Evolutionary conservation across 2,888 invertebrate genomes (phyloP), one percentile per base, ranked within the genome.

Genomic region (Drosophila villosipedis): DNA sequence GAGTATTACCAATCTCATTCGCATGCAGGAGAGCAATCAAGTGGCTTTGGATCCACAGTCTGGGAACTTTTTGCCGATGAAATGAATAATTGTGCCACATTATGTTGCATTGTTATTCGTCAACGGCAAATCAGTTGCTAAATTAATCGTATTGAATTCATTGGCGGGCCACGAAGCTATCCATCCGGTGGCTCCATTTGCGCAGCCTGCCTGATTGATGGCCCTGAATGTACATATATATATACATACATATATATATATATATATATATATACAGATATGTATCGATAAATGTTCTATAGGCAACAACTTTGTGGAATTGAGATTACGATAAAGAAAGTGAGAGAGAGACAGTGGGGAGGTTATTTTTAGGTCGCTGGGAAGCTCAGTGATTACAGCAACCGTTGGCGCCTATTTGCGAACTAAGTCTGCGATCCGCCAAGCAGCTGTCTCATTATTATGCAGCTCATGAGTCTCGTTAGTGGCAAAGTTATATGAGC

Each of bases 401-500:
- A 62, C 72, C 80, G 80, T 39, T 76, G 78, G 80, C 80, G 78
- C 76, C 80, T 78, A 80, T 78, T 78, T 78, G 76, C 57, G 76
- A 73, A 60, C 68, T 58, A 78, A 69, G 73, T 66, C 76, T 37
- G 31, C 43, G 65, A 66, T 63, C 76, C 33, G 47, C 35, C 59
- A 59, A 58, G 66, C 57, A 60, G 50, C 52, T 55, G 71, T 59
- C 88, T 89, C 84, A 89, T 85, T 85, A 84, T 80, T 89, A 85
- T 85, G 85, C 85, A 85, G 82, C 86, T 85, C 89, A 89, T 86
- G 85, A 86, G 89, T 89, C 86, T 89, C 89, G 85, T 85, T 85
- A 85, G 85, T 89, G 85, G 89, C 89, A 85, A 89, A 85, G 85
- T 89, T 89, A 89, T 85, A 89, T 84, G 85, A 86, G 89, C 85